Evolutionary conservation across 2,888 invertebrate species (phyloP), one percentile per base, ranked within the genome.

Genomic region (Phlogophora meticulosa): DNA sequence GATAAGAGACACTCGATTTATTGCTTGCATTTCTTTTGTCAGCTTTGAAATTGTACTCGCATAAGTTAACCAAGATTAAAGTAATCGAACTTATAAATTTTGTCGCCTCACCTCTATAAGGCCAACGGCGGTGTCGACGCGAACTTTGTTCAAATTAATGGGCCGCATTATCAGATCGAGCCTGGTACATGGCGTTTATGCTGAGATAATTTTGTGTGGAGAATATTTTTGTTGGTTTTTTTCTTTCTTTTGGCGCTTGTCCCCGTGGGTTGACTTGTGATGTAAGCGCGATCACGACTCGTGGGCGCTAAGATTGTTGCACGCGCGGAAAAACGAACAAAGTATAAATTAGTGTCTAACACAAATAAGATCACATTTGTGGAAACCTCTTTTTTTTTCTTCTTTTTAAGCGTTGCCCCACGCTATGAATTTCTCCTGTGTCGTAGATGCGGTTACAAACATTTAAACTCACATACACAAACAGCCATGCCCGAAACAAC

Each of bases 1-100:
- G 95, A 95, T 95, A 95, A 95, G 91, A 85, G 84, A 78, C 83
- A 80, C 84, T 89, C 88, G 92, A 95, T 95, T 95, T 95, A 95
- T 95, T 90, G 93, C 94, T 89, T 94, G 95, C 95, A 95, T 95
- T 95, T 95, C 95, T 95, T 95, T 95, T 95, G 95, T 95, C 95
- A 95, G 95, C 94, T 94, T 94, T 94, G 94, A 94, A 95, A 95
- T 95, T 95, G 95, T 95, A 94, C 92, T 93, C 95, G 95, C 95
- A 95, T 95, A 95, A 95, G 95, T 95, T 95, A 95, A 90, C 93
- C 91, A 93, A 95, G 95, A 95, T 95, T 95, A 95, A 95, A 95
- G 94, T 95, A 95, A 95, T 95, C 95, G 95, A 95, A 95, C 95
- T 95, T 95, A 95, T 95, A 95, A 95, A 95, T 95, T 95, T 95